Evolutionary conservation across 1,140 invertebrate genomes (phyloP).

Genomic region (Chironomus striatipennis): DNA sequence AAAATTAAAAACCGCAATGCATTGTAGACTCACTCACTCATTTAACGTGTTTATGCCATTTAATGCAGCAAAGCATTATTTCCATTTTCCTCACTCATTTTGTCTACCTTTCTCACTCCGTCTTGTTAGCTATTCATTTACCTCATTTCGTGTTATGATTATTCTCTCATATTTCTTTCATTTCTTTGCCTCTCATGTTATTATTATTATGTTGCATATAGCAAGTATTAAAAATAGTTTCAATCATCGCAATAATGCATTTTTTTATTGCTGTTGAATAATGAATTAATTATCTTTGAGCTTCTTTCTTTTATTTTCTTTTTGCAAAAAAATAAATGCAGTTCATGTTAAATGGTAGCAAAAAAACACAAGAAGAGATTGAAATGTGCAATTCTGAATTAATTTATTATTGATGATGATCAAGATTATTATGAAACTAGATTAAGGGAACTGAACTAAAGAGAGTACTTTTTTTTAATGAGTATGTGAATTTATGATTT

Average conservation of each 20-base stretch:
- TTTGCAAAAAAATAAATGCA: background rate
- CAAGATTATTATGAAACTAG: too few relatives aligned
- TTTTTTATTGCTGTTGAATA: conserved; percentile 10
- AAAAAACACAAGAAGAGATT: too few relatives aligned
- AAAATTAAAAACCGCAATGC: background rate
- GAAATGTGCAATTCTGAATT: too few relatives aligned
- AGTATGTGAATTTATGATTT: too few relatives aligned
- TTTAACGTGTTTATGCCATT: conserved; percentile 21
- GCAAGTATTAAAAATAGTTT: background rate
- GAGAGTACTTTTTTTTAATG: too few relatives aligned
- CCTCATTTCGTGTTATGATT: background rate
- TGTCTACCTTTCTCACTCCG: background rate
- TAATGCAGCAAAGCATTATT: background rate
- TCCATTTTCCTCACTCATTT: background rate
- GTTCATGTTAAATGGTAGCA: too few relatives aligned
- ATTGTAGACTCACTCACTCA: conserved; percentile 19
- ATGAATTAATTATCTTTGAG: conserved; percentile 9
- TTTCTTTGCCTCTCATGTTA: too few relatives aligned
- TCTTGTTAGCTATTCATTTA: background rate
- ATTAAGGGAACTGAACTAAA: too few relatives aligned
- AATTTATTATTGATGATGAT: too few relatives aligned
- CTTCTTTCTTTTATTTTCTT: background rate
- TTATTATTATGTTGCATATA: conserved; percentile 8
- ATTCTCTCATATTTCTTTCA: too few relatives aligned
- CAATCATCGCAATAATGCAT: conserved; percentile 18